These are phyloP conservation scores for Hemiscyllium ocellatum DNA, from an alignment of 2,113 vertebrate genomes.

Conservation along the genomic window DNA sequence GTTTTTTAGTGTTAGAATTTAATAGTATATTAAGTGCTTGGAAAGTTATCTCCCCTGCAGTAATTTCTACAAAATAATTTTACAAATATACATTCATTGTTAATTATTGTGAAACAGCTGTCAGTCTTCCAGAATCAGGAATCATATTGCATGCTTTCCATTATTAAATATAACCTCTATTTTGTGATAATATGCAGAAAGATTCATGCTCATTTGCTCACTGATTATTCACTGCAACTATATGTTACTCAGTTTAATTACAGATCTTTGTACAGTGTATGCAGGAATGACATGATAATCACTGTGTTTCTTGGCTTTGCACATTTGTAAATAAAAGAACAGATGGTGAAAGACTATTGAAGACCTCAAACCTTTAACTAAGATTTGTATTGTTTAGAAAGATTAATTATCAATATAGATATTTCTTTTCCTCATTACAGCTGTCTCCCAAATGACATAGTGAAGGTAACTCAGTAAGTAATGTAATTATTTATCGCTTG, in stretches of 20 bases:
- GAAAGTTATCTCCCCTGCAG: neutral
- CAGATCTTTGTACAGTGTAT: neutral
- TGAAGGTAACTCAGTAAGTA: neutral
- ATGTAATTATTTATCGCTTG: neutral
- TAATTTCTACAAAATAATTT: neutral
- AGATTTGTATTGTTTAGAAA: neutral
- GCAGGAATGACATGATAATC: slow-evolving; percentile 17
- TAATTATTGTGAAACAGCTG: neutral
- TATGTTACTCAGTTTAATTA: slow-evolving; percentile 22
- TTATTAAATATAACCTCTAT: slow-evolving; percentile 17
- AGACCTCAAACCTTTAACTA: neutral
- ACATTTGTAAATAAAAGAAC: slow-evolving; percentile 31
- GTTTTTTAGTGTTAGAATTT: neutral
- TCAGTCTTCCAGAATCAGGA: neutral
- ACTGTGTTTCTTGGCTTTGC: neutral
- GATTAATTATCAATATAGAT: neutral
- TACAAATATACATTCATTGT: neutral
- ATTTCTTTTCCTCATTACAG: neutral
- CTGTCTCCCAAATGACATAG: neutral
- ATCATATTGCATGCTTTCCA: neutral
- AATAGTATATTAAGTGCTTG: neutral
- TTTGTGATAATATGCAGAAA: slow-evolving; percentile 9
- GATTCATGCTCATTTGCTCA: neutral
- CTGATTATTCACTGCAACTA: slow-evolving; percentile 27
- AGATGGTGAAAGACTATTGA: slow-evolving; percentile 29